Percentiles rank a stretch among this genome's conserved stretches.
phyloP scores from a whole-genome alignment of 2,888 invertebrate genomes.

The Polydesmus complanatus region DNA sequence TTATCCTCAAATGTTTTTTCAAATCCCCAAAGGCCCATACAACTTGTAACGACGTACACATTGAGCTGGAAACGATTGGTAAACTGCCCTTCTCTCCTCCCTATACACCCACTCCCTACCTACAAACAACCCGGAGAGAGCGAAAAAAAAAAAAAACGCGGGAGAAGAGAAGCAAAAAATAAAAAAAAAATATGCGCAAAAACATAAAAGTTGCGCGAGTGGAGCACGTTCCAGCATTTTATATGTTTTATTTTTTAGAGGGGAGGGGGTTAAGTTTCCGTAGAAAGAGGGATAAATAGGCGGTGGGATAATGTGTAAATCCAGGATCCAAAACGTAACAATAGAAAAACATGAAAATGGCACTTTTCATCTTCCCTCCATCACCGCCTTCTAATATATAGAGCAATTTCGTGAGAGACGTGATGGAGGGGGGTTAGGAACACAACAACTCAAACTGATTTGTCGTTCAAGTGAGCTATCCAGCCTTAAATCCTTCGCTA shows the following conservation, averaged over 20 bases:
- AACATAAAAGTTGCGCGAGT: too few relatives aligned
- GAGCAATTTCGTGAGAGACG: not conserved
- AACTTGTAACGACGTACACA: not conserved
- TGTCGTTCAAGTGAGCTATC: constrained; percentile 7
- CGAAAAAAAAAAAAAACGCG: not conserved
- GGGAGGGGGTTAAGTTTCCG: not conserved
- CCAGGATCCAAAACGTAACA: not conserved
- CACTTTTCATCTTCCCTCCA: not conserved
- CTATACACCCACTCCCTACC: not conserved
- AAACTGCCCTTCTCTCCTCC: not conserved
- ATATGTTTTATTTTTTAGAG: not conserved
- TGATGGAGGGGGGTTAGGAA: not conserved
- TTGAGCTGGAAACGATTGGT: not conserved
- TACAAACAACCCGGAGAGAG: not conserved
- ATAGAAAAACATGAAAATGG: not conserved
- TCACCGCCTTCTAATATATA: not conserved
- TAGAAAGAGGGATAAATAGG: not conserved
- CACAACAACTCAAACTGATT: constrained; percentile 6
- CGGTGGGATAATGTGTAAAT: not conserved
- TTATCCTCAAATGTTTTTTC: not conserved
- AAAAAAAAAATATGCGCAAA: not conserved
- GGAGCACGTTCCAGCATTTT: not conserved
- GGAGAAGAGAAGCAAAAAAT: not conserved
- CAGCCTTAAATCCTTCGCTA: not conserved
- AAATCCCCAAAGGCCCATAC: not conserved